A percentile compares a stretch with the other conserved stretches of the same genome.
Conservation (phyloP, 2,888 invertebrate genomes). For the Hirtodrosophila alboralis region DNA sequence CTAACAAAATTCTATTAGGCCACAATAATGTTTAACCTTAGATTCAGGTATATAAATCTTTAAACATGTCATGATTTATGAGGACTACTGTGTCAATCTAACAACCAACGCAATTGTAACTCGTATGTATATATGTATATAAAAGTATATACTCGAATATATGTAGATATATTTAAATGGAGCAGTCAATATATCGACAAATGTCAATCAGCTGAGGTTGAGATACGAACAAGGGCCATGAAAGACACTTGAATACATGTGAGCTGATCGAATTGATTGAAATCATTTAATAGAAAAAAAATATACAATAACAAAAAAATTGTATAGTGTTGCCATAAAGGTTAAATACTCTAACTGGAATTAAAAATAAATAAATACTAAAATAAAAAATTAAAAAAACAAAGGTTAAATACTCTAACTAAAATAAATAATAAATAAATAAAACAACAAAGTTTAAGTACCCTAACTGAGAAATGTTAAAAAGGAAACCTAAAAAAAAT, state of each 20-base stretch:
- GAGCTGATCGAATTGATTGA: slow-evolving; percentile 46
- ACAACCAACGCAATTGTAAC: slow-evolving; percentile 49
- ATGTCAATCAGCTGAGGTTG: slow-evolving; percentile 59
- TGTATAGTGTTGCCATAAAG: neutral
- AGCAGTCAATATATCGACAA: slow-evolving; percentile 62
- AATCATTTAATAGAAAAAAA: slow-evolving; percentile 14
- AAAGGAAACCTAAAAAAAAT: no score
- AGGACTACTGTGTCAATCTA: slow-evolving; percentile 36
- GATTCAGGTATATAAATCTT: slow-evolving; percentile 46
- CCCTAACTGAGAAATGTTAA: no score
- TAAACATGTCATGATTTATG: slow-evolving; percentile 62
- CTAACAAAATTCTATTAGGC: slow-evolving; percentile 28
- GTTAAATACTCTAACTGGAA: neutral
- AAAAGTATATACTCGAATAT: slow-evolving; percentile 1
- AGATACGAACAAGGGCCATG: slow-evolving; percentile 33
- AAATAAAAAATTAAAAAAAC: no score
- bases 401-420: no score
- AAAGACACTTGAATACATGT: slow-evolving; percentile 39
- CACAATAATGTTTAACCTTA: slow-evolving; percentile 56
- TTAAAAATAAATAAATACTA: neutral
- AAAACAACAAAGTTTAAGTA: no score
- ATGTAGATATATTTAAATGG: slow-evolving; percentile 29
- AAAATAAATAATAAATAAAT: no score
- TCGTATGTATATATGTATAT: slow-evolving; percentile 12
- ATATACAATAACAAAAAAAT: neutral